Base-by-base conservation (phyloP, 2,888 invertebrate genomes). In the Tetanocera ferruginea region DNA sequence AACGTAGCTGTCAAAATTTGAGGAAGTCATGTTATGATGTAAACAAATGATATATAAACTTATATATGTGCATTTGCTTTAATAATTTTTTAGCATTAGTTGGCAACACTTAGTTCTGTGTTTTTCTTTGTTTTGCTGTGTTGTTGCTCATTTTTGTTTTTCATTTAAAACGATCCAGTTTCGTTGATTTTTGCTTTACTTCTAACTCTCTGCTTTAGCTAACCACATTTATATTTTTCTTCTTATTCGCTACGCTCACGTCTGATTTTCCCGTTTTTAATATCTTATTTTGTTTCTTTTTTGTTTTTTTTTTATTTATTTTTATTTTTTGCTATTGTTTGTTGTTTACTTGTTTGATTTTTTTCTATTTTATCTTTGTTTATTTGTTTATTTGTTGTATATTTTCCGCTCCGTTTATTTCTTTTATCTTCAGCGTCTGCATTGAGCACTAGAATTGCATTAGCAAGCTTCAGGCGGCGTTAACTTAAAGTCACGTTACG, bases 241-340 rank as follows among this genome's bases (percentile, higher is more conserved):
- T 23, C 23, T 43, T 43, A 67, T 67, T 37, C 67, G 69, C 51
- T 69, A 51, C 69, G 25, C 69, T 69, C 51, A 69, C 69, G 69
- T 69, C 28, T 19, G n/a, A 49, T 69, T 69, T 69, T 69, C 69
- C 69, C 69, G 69, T 69, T 69, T 69, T 64, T 64, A 28, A 28
- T 66, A 17, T 66, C 31, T 66, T 31, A 64, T 25, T 64, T 31
- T 14, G n/a, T 64, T 31, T 34, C n/a, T 66, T 11, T 14, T 60
- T 17, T 34, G 23, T 69, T 51, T 28, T 14, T 69, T 51, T 14
- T 69, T 49, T 51, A 69, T 28, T 69, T 69, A 11, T 51, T 69
- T 0, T 25, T 69, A 5, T 25, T 23, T 69, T 17, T n/a, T n/a
- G n/a, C n/a, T n/a, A n/a, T n/a, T 25, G 51, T 51, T 69, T 69